These are phyloP conservation scores for Pseudomugil gertrudae DNA, from an alignment of 2,797 vertebrate genomes.

Conservation along the genomic window DNA sequence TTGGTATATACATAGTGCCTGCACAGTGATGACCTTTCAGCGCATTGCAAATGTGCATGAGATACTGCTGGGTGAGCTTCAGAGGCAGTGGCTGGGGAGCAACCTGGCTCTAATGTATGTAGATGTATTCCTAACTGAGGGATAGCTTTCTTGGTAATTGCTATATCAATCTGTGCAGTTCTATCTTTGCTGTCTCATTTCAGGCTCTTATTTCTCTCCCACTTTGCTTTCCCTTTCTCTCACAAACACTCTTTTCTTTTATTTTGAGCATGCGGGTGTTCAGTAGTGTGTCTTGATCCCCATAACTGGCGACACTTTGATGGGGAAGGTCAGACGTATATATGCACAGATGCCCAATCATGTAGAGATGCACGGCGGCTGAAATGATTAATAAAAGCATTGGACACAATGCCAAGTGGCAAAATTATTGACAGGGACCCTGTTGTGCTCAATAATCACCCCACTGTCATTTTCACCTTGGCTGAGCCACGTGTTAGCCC, in stretches of 20 bases:
- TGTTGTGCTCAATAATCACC: conserved; percentile 65
- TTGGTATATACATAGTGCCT: conserved; percentile 35
- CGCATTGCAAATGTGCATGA: conserved; percentile 51
- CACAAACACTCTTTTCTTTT: conserved; percentile 7
- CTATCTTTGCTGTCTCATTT: conserved; percentile 71
- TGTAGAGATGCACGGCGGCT: conserved; percentile 29
- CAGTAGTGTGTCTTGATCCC: conserved; percentile 31
- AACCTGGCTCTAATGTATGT: conserved; percentile 76
- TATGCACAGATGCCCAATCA: conserved; percentile 30
- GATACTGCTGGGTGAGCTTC: conserved; percentile 46
- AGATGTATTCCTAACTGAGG: conserved; percentile 81
- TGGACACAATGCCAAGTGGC: conserved; percentile 38
- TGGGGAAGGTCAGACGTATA: conserved; percentile 39
- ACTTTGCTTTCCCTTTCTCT: conserved; percentile 22
- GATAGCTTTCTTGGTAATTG: conserved; percentile 81
- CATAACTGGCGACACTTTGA: conserved; percentile 11
- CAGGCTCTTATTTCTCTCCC: conserved; percentile 55
- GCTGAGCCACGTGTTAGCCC: conserved; percentile 64
- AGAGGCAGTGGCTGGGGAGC: conserved; percentile 63
- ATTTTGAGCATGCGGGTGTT: conserved; percentile 50
- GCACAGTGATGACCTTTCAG: conserved; percentile 56
- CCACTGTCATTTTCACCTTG: conserved; percentile 71
- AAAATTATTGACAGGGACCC: conserved; percentile 61
- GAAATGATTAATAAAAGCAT: conserved; percentile 52
- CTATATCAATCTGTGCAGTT: conserved; percentile 81